Conservation (phyloP, 2,888 invertebrate species). For the Rhorus exstirpatorius region DNA sequence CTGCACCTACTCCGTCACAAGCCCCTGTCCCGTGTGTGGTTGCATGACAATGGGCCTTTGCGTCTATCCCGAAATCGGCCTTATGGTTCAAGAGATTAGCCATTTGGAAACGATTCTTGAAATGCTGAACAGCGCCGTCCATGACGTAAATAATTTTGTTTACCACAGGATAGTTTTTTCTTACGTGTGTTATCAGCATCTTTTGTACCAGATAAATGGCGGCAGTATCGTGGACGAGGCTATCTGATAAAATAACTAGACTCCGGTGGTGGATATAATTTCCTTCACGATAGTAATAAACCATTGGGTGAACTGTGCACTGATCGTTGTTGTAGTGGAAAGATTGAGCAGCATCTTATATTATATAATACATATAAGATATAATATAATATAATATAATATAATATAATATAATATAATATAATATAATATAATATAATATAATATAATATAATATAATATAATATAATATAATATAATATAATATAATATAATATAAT, state of each 20-base stretch:
- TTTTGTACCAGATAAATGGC: constrained; percentile 62
- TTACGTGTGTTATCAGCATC: constrained; percentile 36
- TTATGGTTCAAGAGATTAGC: constrained; percentile 38
- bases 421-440: no score
- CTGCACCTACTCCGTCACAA: constrained; percentile 75
- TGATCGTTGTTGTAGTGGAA: constrained; percentile 71
- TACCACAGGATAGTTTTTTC: not conserved
- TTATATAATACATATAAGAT: no score
- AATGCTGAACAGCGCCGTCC: constrained; percentile 50
- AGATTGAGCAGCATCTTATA: constrained; percentile 64
- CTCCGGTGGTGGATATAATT: constrained; percentile 57
- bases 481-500: no score
- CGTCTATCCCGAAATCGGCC: constrained; percentile 60
- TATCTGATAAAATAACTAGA: constrained; percentile 61
- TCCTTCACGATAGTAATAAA: constrained; percentile 63
- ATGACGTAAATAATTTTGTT: constrained; percentile 29
- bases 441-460: no score
- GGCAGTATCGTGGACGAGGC: constrained; percentile 61
- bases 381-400: no score
- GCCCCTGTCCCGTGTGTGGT: constrained; percentile 73
- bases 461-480: no score
- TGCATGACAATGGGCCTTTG: constrained; percentile 75
- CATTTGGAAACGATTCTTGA: constrained; percentile 41
- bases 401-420: no score
- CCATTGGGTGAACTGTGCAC: constrained; percentile 63